Evolutionary conservation across 2,113 vertebrate species (phyloP), one percentile per base, ranked within the genome.

Genomic region (Nycticryphes semicollaris): DNA sequence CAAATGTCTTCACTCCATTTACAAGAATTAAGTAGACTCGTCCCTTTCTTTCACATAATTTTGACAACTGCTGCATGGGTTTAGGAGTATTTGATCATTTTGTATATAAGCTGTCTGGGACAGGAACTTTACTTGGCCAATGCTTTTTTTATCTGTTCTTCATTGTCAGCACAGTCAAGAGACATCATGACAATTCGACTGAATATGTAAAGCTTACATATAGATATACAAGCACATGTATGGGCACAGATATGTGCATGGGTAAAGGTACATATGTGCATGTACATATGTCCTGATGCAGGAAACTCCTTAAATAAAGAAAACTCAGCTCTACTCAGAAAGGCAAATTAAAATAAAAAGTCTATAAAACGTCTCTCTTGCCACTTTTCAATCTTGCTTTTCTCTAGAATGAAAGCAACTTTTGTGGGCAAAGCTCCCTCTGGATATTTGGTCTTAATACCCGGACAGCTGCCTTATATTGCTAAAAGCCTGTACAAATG

Each of bases 141-240:
- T 63, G 21, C 9, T 45, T 81, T 19, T 47, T 15, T 4, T 20
- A 48, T 39, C 31, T 16, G 7, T 35, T 68, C 47, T 80, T 83
- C 43, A 45, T 37, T 72, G 10, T 37, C 18, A 84, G 11, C 9
- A 60, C 9, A 56, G 22, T 37, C 22, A 81, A 64, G 14, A 59
- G 7, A 30, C 19, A 35, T 11, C 23, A 43, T 43, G 25, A 57
- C 1, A 0, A 56, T 62, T 56, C 28, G 74, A 7, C 6, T 16
- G 28, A 72, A 66, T 5, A 53, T 3, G 21, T 1, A 0, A 39
- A 24, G 3, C 11, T 25, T 53, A 8, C 1, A 6, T 31, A 7
- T 53, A 8, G 1, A 6, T 31, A 7, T 3, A 39, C 4, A 8
- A 5, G 10, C 21, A 43, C 6, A 7, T 17, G 7, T 20, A 41